Conservation (phyloP, 2,113 vertebrate genomes). For the Dunckerocampus dactyliophorus region DNA sequence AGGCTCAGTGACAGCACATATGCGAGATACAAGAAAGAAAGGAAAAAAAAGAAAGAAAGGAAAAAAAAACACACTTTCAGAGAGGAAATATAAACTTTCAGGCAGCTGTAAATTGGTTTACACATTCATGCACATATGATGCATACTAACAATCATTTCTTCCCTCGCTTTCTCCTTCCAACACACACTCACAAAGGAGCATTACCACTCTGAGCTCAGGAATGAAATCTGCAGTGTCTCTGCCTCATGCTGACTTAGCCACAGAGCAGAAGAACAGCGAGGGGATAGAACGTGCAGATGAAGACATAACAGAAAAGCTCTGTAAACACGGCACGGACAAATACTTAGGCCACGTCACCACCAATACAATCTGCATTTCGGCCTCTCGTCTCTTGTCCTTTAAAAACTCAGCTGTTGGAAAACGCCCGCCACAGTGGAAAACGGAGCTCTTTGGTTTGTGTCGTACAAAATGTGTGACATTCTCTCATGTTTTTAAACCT, state of each 20-base stretch:
- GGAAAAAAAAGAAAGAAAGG: slow-evolving; percentile 7
- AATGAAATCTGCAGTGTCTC: slow-evolving; percentile 58
- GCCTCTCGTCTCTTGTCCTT: too few species aligned
- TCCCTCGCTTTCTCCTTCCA: neutral
- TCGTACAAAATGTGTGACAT: too few species aligned
- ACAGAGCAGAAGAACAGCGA: slow-evolving; percentile 58
- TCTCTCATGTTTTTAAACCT: too few species aligned
- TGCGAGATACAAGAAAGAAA: slow-evolving; percentile 7
- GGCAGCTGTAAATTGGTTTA: neutral
- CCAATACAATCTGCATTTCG: too few species aligned
- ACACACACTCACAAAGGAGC: slow-evolving; percentile 6
- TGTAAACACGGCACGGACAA: slow-evolving; percentile 53
- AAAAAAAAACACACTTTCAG: slow-evolving; percentile 35
- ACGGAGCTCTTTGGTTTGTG: too few species aligned
- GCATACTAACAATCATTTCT: neutral
- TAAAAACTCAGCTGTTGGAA: too few species aligned
- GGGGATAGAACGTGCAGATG: slow-evolving; percentile 59
- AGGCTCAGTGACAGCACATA: slow-evolving; percentile 24
- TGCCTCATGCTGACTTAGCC: slow-evolving; percentile 64
- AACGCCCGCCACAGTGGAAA: too few species aligned
- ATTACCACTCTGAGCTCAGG: slow-evolving; percentile 52
- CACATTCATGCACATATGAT: neutral
- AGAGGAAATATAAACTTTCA: slow-evolving; percentile 8
- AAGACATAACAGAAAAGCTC: slow-evolving; percentile 62
- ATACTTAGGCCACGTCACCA: neutral